These are phyloP conservation scores for Orcinus orca DNA, from an alignment of 2,113 vertebrate species.

Conservation along the genomic window DNA sequence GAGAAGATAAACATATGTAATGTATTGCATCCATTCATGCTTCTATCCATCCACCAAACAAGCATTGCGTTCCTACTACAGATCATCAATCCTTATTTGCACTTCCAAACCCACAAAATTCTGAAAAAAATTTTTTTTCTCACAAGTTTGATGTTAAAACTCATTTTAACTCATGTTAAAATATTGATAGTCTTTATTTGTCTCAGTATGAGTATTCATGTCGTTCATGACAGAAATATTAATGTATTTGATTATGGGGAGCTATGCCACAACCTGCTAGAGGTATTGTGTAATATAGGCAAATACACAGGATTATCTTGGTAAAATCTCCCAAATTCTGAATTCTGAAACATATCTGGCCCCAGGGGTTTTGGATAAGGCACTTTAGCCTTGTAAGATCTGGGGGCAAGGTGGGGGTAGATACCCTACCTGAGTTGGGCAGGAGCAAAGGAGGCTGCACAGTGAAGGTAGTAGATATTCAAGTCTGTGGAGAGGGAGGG, in stretches of 20 bases:
- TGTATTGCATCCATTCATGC: background rate
- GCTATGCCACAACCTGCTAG: background rate
- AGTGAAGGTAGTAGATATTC: background rate
- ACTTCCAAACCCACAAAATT: slow-evolving; percentile 6
- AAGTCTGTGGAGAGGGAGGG: background rate
- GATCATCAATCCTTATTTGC: background rate
- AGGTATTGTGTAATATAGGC: background rate
- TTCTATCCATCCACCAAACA: background rate
- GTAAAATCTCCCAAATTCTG: background rate
- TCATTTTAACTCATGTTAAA: slow-evolving; percentile 21
- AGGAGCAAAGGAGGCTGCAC: background rate
- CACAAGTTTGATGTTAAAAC: background rate
- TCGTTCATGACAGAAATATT: slow-evolving; percentile 37
- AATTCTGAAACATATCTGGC: slow-evolving; percentile 14
- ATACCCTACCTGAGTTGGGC: background rate
- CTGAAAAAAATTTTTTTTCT: slow-evolving; percentile 20
- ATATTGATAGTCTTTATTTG: slow-evolving; percentile 15
- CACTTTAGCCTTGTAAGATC: background rate
- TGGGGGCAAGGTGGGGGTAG: background rate
- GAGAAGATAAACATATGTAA: background rate
- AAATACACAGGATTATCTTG: background rate
- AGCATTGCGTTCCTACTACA: background rate
- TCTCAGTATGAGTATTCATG: slow-evolving; percentile 18
- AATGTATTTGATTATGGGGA: background rate
- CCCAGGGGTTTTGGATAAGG: background rate